Percentiles rank a stretch among this genome's conserved stretches.
phyloP scores from a whole-genome alignment of 2,888 invertebrate genomes.

The Lymantria dispar region DNA sequence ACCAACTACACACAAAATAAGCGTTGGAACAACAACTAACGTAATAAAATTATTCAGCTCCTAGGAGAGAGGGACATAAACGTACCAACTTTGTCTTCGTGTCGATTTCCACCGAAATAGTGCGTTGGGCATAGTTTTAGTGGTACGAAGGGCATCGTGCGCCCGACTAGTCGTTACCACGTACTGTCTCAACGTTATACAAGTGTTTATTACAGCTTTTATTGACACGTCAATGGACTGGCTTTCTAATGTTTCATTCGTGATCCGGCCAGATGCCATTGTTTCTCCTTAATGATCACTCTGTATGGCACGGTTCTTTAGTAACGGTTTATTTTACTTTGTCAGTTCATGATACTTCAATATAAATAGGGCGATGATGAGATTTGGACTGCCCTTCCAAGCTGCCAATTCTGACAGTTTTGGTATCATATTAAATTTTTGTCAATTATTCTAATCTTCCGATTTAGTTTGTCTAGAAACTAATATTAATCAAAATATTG shows the following conservation, averaged over 20 bases:
- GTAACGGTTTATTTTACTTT: slow-evolving; percentile 9
- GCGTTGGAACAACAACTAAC: slow-evolving; percentile 30
- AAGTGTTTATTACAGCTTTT: slow-evolving; percentile 30
- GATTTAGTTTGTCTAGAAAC: too few relatives aligned
- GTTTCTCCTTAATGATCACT: slow-evolving; percentile 24
- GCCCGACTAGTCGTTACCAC: neutral
- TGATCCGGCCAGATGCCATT: slow-evolving; percentile 21
- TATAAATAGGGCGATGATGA: neutral
- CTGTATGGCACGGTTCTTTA: slow-evolving; percentile 7
- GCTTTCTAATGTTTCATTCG: slow-evolving; percentile 23
- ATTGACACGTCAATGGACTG: slow-evolving; percentile 15
- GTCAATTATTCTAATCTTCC: too few relatives aligned
- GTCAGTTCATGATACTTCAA: neutral
- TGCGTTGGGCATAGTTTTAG: slow-evolving; percentile 25
- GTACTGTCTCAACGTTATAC: neutral
- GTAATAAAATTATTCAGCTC: slow-evolving; percentile 33
- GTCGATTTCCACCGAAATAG: slow-evolving; percentile 32
- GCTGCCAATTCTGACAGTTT: too few relatives aligned
- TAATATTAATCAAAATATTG: neutral
- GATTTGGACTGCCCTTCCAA: too few relatives aligned
- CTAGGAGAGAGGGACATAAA: slow-evolving; percentile 18
- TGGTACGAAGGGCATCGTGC: neutral
- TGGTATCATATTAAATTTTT: too few relatives aligned
- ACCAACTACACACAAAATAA: slow-evolving; percentile 28
- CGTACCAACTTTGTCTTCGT: slow-evolving; percentile 22